Base-by-base conservation (phyloP, 2,113 vertebrate genomes). In the Pterocles burchelli region DNA sequence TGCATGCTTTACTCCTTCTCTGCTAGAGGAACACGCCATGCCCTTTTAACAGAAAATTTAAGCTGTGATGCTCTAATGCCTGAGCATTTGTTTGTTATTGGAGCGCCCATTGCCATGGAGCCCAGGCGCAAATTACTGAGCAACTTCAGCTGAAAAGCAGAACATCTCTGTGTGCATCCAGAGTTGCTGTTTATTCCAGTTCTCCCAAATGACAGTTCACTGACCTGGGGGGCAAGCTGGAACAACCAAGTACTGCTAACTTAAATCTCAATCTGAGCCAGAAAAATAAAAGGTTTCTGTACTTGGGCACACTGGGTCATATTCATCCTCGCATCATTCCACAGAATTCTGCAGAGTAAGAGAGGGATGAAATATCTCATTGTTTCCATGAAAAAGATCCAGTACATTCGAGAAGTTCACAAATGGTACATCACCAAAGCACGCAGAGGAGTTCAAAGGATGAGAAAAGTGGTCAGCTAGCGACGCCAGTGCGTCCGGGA, bases 221-320 rank as follows among this genome's bases (percentile, higher is more conserved):
- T 95, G 89, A 94, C 89, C 85, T 68, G 55, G 34, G 90, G 90
- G 85, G 51, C 78, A 83, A 3, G 1, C 54, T 94, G 88, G 75
- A 96, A 85, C 85, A 91, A 89, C 58, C 58, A 63, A 85, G 29
- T 43, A 25, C 79, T 91, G 75, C 92, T 94, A 91, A 93, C 84
- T 95, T 96, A 85, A 93, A 96, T 85, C 62, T 51, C 91, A 52
- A 15, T 73, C 88, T 75, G 36, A 38, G n/a, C 92, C 92, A 90
- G 76, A 83, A 91, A 92, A 74, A 86, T 5, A 91, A 84, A 95
- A 93, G 33, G n/a, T 92, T 93, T 85, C 90, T 96, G 68, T 73
- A 41, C 45, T 92, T 90, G 70, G 54, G 62, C 65, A 94, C 87
- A 94, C 76, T 91, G 89, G 70, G 52, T 89, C 85, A 75, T 67